Evolutionary conservation across 1,140 invertebrate species (phyloP).

Genomic region (Leptonema lineaticorne): DNA sequence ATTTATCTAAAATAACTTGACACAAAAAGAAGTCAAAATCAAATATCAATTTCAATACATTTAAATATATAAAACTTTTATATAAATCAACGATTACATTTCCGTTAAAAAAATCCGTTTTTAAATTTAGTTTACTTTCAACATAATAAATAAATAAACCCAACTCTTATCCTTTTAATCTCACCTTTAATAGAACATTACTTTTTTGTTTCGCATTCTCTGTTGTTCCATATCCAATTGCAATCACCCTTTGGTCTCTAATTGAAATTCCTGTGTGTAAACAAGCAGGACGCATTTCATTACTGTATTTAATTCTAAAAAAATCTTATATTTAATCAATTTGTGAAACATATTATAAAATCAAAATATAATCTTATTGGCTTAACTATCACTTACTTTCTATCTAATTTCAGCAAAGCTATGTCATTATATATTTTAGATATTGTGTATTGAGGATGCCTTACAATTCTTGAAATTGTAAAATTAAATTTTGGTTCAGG

Average conservation of each 20-base stretch:
- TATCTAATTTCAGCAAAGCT: constrained; percentile 45
- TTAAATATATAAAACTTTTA: no score
- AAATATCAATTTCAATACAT: no score
- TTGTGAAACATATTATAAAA: no score
- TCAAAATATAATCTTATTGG: background rate
- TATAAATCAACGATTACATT: no score
- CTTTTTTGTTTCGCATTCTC: background rate
- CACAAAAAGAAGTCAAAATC: no score
- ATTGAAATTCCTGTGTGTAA: constrained; percentile 30
- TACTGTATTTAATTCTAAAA: constrained; percentile 29
- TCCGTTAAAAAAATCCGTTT: no score
- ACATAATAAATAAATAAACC: no score
- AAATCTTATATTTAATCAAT: background rate
- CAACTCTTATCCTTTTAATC: no score
- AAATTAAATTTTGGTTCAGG: background rate
- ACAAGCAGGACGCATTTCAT: constrained; percentile 37
- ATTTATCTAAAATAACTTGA: no score
- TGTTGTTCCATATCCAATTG: constrained; percentile 33
- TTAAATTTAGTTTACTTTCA: no score
- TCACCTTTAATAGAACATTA: constrained; percentile 30
- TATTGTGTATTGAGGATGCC: constrained; percentile 35
- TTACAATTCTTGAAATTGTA: constrained; percentile 6
- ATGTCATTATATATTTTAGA: constrained; percentile 47
- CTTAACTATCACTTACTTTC: constrained; percentile 21
- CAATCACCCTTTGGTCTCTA: constrained; percentile 15